phyloP scores from a whole-genome alignment of 2,113 vertebrate genomes.

The Melanerpes formicivorus region DNA sequence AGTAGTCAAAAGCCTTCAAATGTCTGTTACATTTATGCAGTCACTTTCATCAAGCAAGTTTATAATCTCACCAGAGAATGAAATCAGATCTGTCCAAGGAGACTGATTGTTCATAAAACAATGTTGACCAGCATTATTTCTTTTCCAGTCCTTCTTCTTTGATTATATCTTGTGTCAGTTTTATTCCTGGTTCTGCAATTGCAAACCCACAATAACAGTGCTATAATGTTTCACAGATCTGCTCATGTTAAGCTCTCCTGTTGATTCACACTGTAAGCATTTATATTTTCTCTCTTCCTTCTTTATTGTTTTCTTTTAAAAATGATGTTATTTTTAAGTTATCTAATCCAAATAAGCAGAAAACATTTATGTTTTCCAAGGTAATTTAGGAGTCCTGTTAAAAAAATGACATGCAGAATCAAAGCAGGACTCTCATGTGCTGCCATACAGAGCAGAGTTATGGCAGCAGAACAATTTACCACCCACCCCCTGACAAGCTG shows the following conservation, averaged over 20 bases:
- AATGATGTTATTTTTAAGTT: rapidly evolving
- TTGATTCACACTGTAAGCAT: slow-evolving; percentile 8
- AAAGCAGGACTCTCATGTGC: neutral
- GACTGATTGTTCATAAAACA: slow-evolving; percentile 38
- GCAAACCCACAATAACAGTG: slow-evolving; percentile 43
- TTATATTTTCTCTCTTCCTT: neutral
- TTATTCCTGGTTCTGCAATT: slow-evolving; percentile 46
- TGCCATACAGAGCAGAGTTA: neutral
- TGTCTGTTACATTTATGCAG: neutral
- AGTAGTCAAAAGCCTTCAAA: slow-evolving; percentile 19
- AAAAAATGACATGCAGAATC: neutral
- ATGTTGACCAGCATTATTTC: slow-evolving; percentile 40
- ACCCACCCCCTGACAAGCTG: neutral
- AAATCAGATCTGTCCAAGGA: slow-evolving; percentile 48
- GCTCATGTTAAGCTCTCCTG: neutral
- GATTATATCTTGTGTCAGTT: slow-evolving; percentile 51
- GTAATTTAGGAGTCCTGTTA: neutral
- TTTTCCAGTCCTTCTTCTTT: slow-evolving; percentile 54
- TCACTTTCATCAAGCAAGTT: slow-evolving; percentile 47
- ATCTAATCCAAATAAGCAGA: rapidly evolving
- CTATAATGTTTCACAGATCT: slow-evolving; percentile 46
- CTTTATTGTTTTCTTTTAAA: too few relatives aligned
- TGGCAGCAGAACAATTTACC: neutral
- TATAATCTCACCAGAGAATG: slow-evolving; percentile 50
- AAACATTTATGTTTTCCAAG: neutral